Base-by-base conservation (phyloP, 1,140 invertebrate species). In the Drosophila trapezifrons region DNA sequence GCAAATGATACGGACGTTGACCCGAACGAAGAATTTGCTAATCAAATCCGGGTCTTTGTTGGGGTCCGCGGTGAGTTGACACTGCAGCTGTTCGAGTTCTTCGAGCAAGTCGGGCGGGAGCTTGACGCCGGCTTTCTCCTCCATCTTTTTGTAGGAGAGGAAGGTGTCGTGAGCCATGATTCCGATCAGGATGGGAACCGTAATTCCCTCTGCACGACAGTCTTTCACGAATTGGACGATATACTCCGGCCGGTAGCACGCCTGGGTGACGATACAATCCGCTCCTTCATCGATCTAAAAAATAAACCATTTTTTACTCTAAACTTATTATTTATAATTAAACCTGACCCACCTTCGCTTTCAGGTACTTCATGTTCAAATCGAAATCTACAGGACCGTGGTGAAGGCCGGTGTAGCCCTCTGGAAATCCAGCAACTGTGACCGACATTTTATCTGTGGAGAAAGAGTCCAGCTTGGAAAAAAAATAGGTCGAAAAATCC, bases 201-300 rank as follows among this genome's bases (percentile, higher is more conserved):
- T 55, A 8, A 81, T 72, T 7, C 62, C 73, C 3, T 40, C 77
- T 0, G 18, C 22, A 10, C 78, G 72, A 4, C 66, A 62, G 22
- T 46, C 38, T 2, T 20, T 42, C 0, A 76, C 43, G 18, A 72
- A 81, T 7, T 58, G 10, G 15, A 81, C 25, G n/a, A 81, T 55
- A 8, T 1, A 13, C 1, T 63, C 60, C 4, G 43, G 15, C 9
- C 22, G 40, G 27, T 72, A 81, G 32, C 72, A 76, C 15, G 66
- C 25, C 29, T 80, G 77, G 7, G 77, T 81, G n/a, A 81, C 32
- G 12, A 81, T 56, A 5, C 55, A 76, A 17, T 81, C 62, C 5
- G 66, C 78, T 0, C 78, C 78, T 8, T 57, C 77, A 2, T 38
- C 43, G 4, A 80, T 12, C 78, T 80, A 18, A 0, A 22, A 22